Base-by-base conservation (phyloP, 2,113 vertebrate genomes). In the Platysteira castanea region DNA sequence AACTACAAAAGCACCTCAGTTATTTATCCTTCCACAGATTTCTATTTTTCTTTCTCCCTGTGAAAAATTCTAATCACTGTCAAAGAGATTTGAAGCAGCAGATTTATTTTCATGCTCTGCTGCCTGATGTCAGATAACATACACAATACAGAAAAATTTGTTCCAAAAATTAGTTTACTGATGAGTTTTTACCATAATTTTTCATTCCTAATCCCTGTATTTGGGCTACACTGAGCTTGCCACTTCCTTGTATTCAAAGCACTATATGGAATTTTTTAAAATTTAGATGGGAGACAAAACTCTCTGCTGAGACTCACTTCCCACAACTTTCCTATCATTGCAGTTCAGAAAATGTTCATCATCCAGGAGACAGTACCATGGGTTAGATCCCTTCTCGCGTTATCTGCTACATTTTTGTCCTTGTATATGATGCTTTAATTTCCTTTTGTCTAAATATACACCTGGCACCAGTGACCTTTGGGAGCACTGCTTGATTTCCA, bases 91-190 rank as follows among this genome's bases (percentile, higher is more conserved):
- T 42, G 78, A 91, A 79, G 87, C 46, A 93, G 78, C 59, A 83
- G 84, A 85, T 85, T 93, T 80, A 82, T 83, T 96, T 94, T 89
- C 95, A 93, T 2, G 11, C 70, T 89, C 67, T 65, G 74, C 78
- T 93, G 94, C 90, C 75, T 70, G 82, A 86, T 95, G 87, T 93
- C 94, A 95, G 94, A n/a, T 83, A 95, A 76, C 70, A 69, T 23
- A 15, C 84, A 91, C 74, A 87, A 73, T n/a, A 65, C 63, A 91
- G 70, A 70, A 87, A 91, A 91, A 95, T 41, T 91, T 1, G 78
- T 90, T 96, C 77, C 67, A 33, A 69, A 91, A 78, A 95, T 95
- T 83, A 96, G 89, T 87, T 93, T 93, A 79, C 78, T 95, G 78
- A 85, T 95, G 81, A 82, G 84, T 64, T 95, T 95, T 80, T 77